Evolutionary conservation across 2,113 vertebrate species (phyloP).

Genomic region (Trinectes maculatus): DNA sequence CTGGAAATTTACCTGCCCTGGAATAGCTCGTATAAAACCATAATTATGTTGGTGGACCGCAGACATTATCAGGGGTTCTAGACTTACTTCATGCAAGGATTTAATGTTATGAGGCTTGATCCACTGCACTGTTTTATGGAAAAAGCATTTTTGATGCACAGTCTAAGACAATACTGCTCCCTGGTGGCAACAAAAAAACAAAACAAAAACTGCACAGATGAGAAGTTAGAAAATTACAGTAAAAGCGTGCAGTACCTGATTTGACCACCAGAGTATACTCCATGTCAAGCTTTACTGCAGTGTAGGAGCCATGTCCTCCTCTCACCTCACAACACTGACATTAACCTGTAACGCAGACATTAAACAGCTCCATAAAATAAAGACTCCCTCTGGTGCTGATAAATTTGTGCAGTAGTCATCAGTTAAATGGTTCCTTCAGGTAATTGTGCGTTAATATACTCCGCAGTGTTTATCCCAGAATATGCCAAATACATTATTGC

Average conservation of each 20-base stretch:
- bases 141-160: constrained; percentile 15
- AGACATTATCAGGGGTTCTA: constrained; percentile 11
- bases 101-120: constrained; percentile 3
- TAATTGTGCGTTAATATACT: constrained; percentile 2
- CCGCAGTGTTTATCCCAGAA: neutral
- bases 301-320: constrained; percentile 28
- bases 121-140: constrained; percentile 1
- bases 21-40: constrained; percentile 33
- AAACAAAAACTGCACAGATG: constrained; percentile 1
- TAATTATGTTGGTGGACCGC: constrained; percentile 29
- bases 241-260: constrained; percentile 29
- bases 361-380: constrained; percentile 38
- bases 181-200: constrained; percentile 39
- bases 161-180: constrained; percentile 36
- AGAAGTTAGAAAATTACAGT: neutral
- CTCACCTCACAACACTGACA: constrained; percentile 40
- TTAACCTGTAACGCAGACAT: constrained; percentile 39
- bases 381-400: constrained; percentile 32
- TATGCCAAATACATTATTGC: neutral
- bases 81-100: neutral
- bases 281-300: constrained; percentile 44
- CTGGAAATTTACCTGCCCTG: constrained; percentile 54
- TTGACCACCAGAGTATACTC: constrained; percentile 56
- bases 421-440: neutral
- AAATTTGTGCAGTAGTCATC: constrained; percentile 10